Evolutionary conservation across 1,140 invertebrate genomes (phyloP).

Genomic region (Leptinotarsa lineolata): DNA sequence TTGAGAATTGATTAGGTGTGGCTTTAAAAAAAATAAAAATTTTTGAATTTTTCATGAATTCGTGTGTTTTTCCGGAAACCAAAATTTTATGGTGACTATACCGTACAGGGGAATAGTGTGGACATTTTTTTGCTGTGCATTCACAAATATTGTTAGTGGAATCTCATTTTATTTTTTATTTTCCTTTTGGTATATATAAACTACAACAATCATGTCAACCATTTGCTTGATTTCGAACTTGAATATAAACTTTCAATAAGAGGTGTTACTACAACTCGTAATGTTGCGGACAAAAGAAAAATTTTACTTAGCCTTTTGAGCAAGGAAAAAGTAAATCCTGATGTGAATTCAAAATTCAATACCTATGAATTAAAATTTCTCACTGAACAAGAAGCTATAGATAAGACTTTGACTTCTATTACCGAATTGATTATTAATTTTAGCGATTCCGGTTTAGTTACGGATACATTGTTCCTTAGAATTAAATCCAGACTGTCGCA

Average conservation of each 20-base stretch:
- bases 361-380: not conserved
- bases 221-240: slow-evolving; percentile 10
- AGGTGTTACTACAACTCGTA: not conserved
- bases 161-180: too few species aligned
- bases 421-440: slow-evolving; percentile 7
- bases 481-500: not conserved
- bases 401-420: slow-evolving; percentile 5
- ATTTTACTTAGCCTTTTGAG: slow-evolving; percentile 4
- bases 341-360: not conserved
- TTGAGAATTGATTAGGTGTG: too few species aligned
- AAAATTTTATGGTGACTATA: too few species aligned
- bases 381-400: slow-evolving; percentile 9
- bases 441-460: not conserved
- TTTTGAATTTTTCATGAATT: too few species aligned
- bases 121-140: too few species aligned
- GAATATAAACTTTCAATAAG: slow-evolving; percentile 1
- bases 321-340: slow-evolving; percentile 14
- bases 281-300: slow-evolving; percentile 7
- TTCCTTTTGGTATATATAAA: too few species aligned
- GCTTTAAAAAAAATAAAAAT: too few species aligned
- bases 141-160: too few species aligned
- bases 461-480: not conserved
- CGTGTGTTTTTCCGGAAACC: too few species aligned
- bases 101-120: too few species aligned
- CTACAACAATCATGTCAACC: not conserved